phyloP scores from a whole-genome alignment of 1,140 invertebrate genomes.

The Hermetia illucens region DNA sequence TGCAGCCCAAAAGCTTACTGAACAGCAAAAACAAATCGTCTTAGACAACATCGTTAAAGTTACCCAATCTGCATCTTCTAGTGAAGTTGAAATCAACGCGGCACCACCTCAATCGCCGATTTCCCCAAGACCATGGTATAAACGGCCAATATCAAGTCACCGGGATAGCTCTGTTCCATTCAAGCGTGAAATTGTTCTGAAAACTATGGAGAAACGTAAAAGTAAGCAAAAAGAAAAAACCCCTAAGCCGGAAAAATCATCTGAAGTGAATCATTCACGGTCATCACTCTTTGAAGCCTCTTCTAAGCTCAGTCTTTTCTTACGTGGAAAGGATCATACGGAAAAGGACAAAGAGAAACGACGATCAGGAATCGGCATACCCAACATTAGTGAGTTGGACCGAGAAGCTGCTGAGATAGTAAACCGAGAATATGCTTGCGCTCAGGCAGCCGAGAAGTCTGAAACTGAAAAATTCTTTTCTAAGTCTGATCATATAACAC shows the following conservation, averaged over 20 bases:
- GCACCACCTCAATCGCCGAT: constrained; percentile 3
- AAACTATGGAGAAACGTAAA: constrained; percentile 12
- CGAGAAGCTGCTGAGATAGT: constrained; percentile 62
- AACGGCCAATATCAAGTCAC: constrained; percentile 27
- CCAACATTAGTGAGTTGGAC: constrained; percentile 67
- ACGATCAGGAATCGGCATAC: constrained; percentile 42
- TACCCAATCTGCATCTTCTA: too few species aligned
- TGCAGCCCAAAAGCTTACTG: too few species aligned
- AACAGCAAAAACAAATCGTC: too few species aligned
- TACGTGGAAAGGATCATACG: background rate
- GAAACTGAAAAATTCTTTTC: constrained; percentile 23
- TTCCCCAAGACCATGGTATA: constrained; percentile 50
- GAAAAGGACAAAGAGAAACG: constrained; percentile 36
- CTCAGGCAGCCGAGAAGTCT: constrained; percentile 21
- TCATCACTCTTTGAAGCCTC: constrained; percentile 19
- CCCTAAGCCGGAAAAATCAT: constrained; percentile 7
- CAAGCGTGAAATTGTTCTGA: constrained; percentile 10
- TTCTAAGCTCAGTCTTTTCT: constrained; percentile 4
- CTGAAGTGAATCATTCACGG: constrained; percentile 21
- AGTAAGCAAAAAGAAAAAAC: constrained; percentile 16
- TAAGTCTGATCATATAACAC: background rate
- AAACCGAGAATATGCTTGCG: constrained; percentile 36
- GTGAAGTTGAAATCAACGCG: background rate
- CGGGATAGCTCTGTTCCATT: constrained; percentile 10
- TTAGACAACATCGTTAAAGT: too few species aligned